phyloP scores from a whole-genome alignment of 2,888 invertebrate genomes.

The Steinernema hermaphroditum region DNA sequence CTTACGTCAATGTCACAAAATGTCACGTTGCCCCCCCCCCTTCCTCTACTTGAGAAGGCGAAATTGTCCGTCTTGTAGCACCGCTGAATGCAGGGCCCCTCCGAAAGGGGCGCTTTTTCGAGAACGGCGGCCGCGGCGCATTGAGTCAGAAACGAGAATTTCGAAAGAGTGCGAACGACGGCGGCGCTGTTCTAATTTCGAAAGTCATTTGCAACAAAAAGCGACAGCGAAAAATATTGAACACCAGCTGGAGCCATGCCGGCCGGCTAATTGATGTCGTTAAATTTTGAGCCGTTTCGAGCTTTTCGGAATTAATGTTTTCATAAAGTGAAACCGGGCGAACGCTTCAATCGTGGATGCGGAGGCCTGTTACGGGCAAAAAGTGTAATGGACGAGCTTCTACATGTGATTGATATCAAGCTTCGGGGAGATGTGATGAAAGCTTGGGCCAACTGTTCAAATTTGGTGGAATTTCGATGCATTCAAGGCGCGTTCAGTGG shows the following conservation, averaged over 20 bases:
- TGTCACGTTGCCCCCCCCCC: not conserved
- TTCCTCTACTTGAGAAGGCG: not conserved
- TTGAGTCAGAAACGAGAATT: too few relatives aligned
- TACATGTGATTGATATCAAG: too few relatives aligned
- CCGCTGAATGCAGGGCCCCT: not conserved
- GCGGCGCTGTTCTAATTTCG: constrained; percentile 2
- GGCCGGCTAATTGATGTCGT: not conserved
- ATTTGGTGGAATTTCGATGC: too few relatives aligned
- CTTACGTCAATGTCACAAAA: not conserved
- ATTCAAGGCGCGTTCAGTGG: too few relatives aligned
- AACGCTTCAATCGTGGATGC: too few relatives aligned
- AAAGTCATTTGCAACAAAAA: constrained; percentile 11
- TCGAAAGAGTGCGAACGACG: not conserved
- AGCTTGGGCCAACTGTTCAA: not conserved
- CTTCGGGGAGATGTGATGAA: not conserved
- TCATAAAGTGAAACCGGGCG: too few relatives aligned
- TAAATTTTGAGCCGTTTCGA: not conserved
- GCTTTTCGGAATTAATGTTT: not conserved
- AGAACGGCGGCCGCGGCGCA: not conserved
- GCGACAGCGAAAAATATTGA: not conserved
- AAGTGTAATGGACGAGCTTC: not conserved
- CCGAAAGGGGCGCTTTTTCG: not conserved
- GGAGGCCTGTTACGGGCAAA: too few relatives aligned
- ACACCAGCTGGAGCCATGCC: not conserved
- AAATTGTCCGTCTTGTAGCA: not conserved